Evolutionary conservation across 2,797 vertebrate species (phyloP).

Genomic region (Diplodus sargus): DNA sequence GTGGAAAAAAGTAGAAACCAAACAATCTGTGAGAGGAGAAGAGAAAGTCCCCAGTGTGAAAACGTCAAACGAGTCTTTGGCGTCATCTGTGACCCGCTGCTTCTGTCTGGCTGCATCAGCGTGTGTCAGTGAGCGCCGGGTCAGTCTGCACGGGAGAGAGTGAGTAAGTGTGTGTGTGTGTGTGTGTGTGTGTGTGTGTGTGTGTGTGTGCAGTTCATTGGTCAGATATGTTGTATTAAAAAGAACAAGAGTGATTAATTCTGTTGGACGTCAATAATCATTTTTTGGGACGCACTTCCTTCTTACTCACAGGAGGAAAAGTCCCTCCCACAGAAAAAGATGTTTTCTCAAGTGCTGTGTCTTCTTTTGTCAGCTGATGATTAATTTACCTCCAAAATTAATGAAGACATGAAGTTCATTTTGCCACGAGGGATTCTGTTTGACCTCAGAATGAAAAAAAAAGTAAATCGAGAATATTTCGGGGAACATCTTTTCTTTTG

Average conservation of each 20-base stretch:
- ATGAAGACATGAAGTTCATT: conserved; percentile 33
- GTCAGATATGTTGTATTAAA: not conserved
- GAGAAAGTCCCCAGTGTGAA: conserved; percentile 24
- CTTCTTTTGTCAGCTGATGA: conserved; percentile 8
- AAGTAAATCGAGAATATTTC: conserved; percentile 3
- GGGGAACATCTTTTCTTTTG: not conserved
- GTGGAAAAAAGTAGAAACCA: conserved; percentile 6
- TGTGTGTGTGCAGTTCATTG: not conserved
- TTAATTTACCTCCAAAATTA: conserved; percentile 32
- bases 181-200: not conserved
- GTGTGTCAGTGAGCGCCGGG: conserved; percentile 10
- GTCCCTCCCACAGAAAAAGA: conserved; percentile 17
- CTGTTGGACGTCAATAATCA: conserved; percentile 23
- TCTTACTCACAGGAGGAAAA: conserved; percentile 46
- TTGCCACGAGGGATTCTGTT: conserved; percentile 37
- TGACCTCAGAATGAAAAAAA: conserved; percentile 30
- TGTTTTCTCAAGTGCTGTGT: conserved; percentile 4
- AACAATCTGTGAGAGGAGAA: not conserved
- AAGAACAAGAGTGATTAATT: not conserved
- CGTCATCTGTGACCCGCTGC: conserved; percentile 55
- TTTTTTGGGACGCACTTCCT: conserved; percentile 8
- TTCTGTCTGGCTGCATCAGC: conserved; percentile 42
- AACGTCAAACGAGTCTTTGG: not conserved
- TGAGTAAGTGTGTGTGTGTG: conserved; percentile 10
- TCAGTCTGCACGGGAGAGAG: not conserved